Evolutionary conservation across 23 tunicate genomes (phyloP), one percentile per base, ranked within the genome.

Genomic region (Halocynthia aurantium): DNA sequence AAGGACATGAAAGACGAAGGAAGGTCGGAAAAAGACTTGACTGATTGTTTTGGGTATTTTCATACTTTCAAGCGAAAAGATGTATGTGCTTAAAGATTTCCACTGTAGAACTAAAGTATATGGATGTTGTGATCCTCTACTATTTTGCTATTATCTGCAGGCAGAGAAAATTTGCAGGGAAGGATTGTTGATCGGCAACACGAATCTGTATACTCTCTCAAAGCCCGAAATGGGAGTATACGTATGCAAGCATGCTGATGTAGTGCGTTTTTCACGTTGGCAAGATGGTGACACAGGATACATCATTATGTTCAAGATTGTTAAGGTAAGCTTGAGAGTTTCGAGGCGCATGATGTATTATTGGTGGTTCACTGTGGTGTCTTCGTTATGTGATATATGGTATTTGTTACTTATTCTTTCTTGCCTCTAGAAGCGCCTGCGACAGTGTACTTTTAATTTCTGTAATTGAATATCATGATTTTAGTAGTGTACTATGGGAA

Each of bases 221-320:
- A 90, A 90, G 57, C 90, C 88, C 10, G 55, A 52, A 9, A 81
- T 90, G 90, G 97, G 89, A 7, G 97, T 85, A n/a, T 90, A 90
- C 64, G 55, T 90, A 31, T 90, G 82, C 72, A 84, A 84, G 58
- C 97, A 90, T 71, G 97, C 97, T 65, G 97, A 90, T 77, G 83
- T 90, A 54, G 80, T 85, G 12, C 53, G 80, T 56, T 49, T 78
- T 13, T 20, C 80, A 67, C 69, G 73, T 5, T 80, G 88, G 61
- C 74, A 67, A 9, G 76, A 65, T 8, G 53, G 60, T 0, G 76
- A 84, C 2, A 49, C 57, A 13, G 97, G 97, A 7, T 85, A 44
- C 65, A 81, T 90, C 17, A 53, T 90, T 7, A 84, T 90, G 70
- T 90, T 84, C 80, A 90, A 90, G 52, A 58, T 90, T 31, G 73